Evolutionary conservation across 2,888 invertebrate species (phyloP).

Genomic region (Dascillus cervinus): DNA sequence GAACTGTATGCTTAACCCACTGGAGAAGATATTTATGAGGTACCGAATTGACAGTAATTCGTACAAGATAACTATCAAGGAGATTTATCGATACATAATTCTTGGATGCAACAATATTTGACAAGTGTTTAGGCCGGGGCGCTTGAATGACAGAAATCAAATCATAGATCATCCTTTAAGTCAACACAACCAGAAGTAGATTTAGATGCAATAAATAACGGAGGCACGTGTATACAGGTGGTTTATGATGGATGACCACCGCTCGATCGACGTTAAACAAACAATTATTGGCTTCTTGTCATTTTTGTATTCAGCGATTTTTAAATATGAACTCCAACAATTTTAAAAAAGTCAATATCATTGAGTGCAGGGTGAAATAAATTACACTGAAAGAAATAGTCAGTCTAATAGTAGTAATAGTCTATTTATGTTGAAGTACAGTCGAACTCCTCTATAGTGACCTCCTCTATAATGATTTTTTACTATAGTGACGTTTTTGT

Average conservation of each 20-base stretch:
- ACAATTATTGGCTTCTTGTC: constrained; percentile 36
- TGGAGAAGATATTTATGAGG: constrained; percentile 34
- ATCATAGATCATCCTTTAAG: constrained; percentile 39
- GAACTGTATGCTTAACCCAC: constrained; percentile 10
- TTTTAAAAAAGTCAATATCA: too few species aligned
- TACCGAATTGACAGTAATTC: constrained; percentile 39
- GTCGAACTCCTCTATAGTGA: too few species aligned
- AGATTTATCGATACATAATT: constrained; percentile 43
- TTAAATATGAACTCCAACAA: too few species aligned
- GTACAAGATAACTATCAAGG: constrained; percentile 36
- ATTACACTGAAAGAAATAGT: too few species aligned
- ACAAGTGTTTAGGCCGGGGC: constrained; percentile 34
- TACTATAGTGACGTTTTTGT: too few species aligned
- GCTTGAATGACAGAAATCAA: constrained; percentile 38
- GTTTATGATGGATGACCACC: constrained; percentile 40
- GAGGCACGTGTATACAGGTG: constrained; percentile 32
- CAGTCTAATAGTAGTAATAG: too few species aligned
- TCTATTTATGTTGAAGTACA: too few species aligned
- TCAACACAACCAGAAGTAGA: constrained; percentile 37
- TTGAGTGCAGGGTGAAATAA: too few species aligned
- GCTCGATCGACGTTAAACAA: constrained; percentile 32
- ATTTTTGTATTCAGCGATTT: too few species aligned
- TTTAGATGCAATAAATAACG: constrained; percentile 34
- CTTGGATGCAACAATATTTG: constrained; percentile 39
- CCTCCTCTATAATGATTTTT: too few species aligned